Base-by-base conservation (phyloP, 2,888 invertebrate species). In the Thereva nobilitata region DNA sequence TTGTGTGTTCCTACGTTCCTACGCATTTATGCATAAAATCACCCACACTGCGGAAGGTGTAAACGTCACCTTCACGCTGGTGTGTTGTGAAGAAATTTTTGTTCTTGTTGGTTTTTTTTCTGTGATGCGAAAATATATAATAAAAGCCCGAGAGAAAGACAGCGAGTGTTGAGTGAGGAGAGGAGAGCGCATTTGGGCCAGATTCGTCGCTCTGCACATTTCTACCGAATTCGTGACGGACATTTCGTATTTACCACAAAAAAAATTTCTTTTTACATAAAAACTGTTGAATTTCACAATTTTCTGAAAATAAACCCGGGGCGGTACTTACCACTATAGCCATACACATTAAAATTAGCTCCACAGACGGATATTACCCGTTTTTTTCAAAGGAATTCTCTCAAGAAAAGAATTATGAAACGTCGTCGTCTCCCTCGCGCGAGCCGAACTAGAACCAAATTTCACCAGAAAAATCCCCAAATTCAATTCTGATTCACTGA, bases 241-340 rank as follows among this genome's bases (percentile, higher is more conserved):
- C 5, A 47, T 47, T 47, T 47, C 47, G 12, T 47, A 5, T 5
- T 12, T 47, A 23, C 1, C 44, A 9, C 52, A 10, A 34, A 54
- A 52, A 50, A 50, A 53, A 37, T 45, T 42, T 42, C 40, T 44
- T 8, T 56, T 49, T 37, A 42, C 54, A 61, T 40, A 59, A 59
- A 5, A 40, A 37, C 49, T 49, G 61, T 49, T 59, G 49, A 45
- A 56, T 44, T 44, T 34, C 35, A 34, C 10, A 52, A 54, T 45
- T 64, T 42, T 10, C 10, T 8, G 37, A 42, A 64, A 64, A 52
- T 44, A 53, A 52, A 52, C 7, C 42, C 35, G 44, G 12, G 42
- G 34, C 37, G 8, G 10, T 42, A 86, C 89, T 87, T 83, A 90
- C 90, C 89, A 86, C 87, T 88, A 89, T 89, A 89, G 89, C 89